Conservation (phyloP, 2,797 vertebrate species). For the Astyanax mexicanus region DNA sequence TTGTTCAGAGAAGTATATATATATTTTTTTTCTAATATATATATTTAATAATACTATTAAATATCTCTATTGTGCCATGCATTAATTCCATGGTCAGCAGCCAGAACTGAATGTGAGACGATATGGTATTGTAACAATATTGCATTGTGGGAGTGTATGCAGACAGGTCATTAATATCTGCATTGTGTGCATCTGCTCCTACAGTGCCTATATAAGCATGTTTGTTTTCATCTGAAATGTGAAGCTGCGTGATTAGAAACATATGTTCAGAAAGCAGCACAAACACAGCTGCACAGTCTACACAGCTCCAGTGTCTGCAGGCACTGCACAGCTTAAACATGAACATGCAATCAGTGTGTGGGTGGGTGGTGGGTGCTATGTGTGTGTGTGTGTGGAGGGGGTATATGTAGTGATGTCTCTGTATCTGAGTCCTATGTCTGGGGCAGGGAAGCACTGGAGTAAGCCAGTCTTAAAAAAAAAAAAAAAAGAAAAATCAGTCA, state of each 20-base stretch:
- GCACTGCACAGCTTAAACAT: background rate
- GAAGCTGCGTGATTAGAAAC: background rate
- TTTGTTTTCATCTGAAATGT: background rate
- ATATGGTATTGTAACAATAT: constrained; percentile 26
- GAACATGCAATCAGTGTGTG: background rate
- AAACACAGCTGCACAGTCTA: background rate
- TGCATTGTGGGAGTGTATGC: constrained; percentile 1
- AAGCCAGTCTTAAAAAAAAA: no score
- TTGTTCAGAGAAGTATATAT: no score
- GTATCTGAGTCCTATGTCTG: background rate
- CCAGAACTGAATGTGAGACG: background rate
- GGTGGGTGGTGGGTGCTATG: no score
- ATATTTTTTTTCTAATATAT: no score
- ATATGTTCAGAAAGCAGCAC: constrained; percentile 1
- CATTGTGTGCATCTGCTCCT: background rate
- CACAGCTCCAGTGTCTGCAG: background rate
- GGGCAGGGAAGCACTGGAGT: background rate
- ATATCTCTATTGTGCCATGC: no score
- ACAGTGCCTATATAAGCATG: background rate
- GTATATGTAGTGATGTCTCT: background rate
- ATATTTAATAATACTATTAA: no score
- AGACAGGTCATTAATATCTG: background rate
- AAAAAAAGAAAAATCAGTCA: no score
- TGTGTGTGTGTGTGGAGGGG: no score
- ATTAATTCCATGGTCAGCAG: no score